Evolutionary conservation across 2,113 vertebrate species (phyloP), one percentile per base, ranked within the genome.

Genomic region (Drymodes brunneopygia): DNA sequence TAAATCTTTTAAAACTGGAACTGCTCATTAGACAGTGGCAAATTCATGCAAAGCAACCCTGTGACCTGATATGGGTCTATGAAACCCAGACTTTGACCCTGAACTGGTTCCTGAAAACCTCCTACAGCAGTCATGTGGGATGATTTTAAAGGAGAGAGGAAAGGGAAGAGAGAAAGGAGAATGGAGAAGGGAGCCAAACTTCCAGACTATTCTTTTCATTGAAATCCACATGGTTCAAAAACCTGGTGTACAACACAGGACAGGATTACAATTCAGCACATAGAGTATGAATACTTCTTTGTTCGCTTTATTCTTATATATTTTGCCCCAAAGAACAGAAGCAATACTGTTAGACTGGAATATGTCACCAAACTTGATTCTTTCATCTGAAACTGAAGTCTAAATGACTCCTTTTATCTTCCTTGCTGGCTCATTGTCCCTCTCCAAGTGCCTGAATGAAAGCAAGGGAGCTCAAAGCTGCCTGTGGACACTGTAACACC

Each of bases 401-500:
- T 96, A 92, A 98, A 97, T 93, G 58, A 96, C 95, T 97, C 94
- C 96, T 98, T 98, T 98, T 97, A 97, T 98, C 96, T 95, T 94
- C 81, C 69, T 90, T 81, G 92, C 81, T 96, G 95, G 90, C 96
- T 94, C 21, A 3, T 53, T 71, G 88, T 69, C 69, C 70, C 44
- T 88, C 79, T 83, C 86, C 87, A 79, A 93, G 61, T 45, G 77
- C 48, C 56, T 54, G 45, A 94, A 85, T 86, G 77, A 89, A 96
- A 96, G 66, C 3, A 11, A 95, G 92, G 58, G 79, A 91, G 85
- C 78, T 92, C 94, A 96, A 96, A 62, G 91, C 96, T 97, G 97
- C 96, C 97, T 96, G 87, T 93, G 96, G 92, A 96, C 72, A 58
- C 89, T 58, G 27, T 95, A 97, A 96, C 95, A 97, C 97, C 96